These are phyloP conservation scores for Tinamus major DNA, from an alignment of 2,797 vertebrate genomes.

Conservation along the genomic window DNA sequence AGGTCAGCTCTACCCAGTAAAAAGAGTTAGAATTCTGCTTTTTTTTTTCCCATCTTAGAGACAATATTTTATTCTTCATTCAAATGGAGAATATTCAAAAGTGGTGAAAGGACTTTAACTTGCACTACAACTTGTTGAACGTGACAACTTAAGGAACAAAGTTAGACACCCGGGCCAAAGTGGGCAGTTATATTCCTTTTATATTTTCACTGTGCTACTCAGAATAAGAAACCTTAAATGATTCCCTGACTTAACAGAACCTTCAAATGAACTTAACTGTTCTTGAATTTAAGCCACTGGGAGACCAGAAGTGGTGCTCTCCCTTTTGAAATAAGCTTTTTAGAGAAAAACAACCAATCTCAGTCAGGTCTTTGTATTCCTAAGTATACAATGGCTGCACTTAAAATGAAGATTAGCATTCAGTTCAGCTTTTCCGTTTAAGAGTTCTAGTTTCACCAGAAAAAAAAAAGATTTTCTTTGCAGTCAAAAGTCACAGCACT, in stretches of 20 bases:
- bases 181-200: neutral
- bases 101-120: neutral
- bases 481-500: neutral
- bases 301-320: neutral
- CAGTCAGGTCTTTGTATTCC: neutral
- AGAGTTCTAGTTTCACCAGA: neutral
- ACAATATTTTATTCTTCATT: neutral
- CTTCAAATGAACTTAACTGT: neutral
- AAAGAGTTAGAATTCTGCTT: neutral
- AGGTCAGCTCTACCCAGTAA: neutral
- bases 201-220: neutral
- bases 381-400: neutral
- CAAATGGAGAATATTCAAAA: neutral
- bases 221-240: neutral
- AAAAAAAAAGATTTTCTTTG: neutral
- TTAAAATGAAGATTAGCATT: neutral
- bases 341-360: neutral
- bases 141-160: neutral
- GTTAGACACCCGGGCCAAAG: neutral
- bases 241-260: neutral
- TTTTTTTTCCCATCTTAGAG: neutral
- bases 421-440: neutral
- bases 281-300: neutral
- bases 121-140: neutral
- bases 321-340: neutral